These are phyloP conservation scores for Leptopilina drosophilae DNA, from an alignment of 2,888 invertebrate species.

Conservation along the genomic window DNA sequence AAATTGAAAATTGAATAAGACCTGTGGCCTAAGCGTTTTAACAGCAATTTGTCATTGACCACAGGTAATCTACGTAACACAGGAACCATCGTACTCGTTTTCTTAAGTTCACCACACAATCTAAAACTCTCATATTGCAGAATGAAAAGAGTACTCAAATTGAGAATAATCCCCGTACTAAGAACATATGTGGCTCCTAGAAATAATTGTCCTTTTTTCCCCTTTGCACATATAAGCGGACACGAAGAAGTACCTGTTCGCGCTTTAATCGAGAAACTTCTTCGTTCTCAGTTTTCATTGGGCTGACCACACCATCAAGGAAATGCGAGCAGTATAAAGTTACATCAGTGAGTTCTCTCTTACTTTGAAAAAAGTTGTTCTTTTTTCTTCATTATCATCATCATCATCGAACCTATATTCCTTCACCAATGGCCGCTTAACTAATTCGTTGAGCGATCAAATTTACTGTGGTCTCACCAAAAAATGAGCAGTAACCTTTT, in stretches of 20 bases:
- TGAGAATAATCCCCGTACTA: neutral
- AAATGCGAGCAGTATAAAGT: conserved; percentile 66
- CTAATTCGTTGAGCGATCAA: conserved; percentile 66
- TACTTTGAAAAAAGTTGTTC: conserved; percentile 49
- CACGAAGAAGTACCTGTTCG: conserved; percentile 26
- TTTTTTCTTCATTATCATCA: conserved; percentile 47
- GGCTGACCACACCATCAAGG: conserved; percentile 68
- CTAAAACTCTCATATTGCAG: conserved; percentile 51
- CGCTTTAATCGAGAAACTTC: conserved; percentile 30
- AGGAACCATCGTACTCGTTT: conserved; percentile 64
- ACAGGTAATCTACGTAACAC: conserved; percentile 71
- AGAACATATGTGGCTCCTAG: neutral
- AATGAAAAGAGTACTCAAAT: conserved; percentile 33
- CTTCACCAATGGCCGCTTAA: conserved; percentile 46
- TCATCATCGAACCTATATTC: conserved; percentile 43
- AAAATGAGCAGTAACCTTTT: conserved; percentile 43
- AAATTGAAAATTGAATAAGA: conserved; percentile 43
- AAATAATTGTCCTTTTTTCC: conserved; percentile 11
- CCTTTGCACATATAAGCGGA: conserved; percentile 6
- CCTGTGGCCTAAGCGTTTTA: conserved; percentile 72
- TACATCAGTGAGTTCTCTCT: conserved; percentile 64
- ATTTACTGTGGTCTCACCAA: conserved; percentile 62
- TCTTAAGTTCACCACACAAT: conserved; percentile 50
- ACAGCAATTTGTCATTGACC: conserved; percentile 73
- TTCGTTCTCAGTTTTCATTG: conserved; percentile 63